Evolutionary conservation across 1,140 invertebrate species (phyloP).

Genomic region (Dendroctonus ponderosae): DNA sequence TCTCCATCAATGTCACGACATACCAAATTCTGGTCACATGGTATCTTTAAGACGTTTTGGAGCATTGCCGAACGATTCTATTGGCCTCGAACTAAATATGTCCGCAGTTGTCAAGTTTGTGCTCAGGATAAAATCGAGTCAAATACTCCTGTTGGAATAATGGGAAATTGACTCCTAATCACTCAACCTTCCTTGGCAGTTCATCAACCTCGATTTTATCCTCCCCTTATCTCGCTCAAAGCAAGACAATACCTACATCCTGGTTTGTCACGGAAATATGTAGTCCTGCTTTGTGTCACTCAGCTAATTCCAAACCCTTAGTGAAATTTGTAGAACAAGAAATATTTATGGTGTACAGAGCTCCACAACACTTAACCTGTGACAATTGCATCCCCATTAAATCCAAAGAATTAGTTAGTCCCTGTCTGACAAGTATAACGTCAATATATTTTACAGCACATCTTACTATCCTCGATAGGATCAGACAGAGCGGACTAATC

Average conservation of each 20-base stretch:
- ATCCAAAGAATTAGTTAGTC: slow-evolving; percentile 25
- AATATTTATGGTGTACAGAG: slow-evolving; percentile 21
- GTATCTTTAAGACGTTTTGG: slow-evolving; percentile 24
- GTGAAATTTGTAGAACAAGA: slow-evolving; percentile 12
- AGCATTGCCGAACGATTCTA: slow-evolving; percentile 35
- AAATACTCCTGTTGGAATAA: slow-evolving; percentile 37
- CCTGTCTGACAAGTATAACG: slow-evolving; percentile 22
- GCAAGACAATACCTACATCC: slow-evolving; percentile 41
- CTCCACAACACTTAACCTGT: slow-evolving; percentile 12
- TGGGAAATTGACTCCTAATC: slow-evolving; percentile 29
- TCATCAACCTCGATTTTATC: slow-evolving; percentile 42
- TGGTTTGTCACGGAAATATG: slow-evolving; percentile 48
- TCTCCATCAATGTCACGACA: slow-evolving; percentile 16
- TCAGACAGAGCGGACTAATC: slow-evolving; percentile 37
- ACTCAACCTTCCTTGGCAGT: slow-evolving; percentile 40
- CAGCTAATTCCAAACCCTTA: slow-evolving; percentile 8
- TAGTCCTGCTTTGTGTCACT: slow-evolving; percentile 3
- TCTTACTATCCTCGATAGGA: slow-evolving; percentile 38
- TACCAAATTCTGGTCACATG: slow-evolving; percentile 18
- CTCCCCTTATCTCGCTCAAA: slow-evolving; percentile 41
- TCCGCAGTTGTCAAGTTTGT: slow-evolving; percentile 41
- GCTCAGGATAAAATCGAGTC: slow-evolving; percentile 39
- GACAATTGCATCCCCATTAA: slow-evolving; percentile 29
- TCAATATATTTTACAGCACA: slow-evolving; percentile 26
- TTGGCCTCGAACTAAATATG: slow-evolving; percentile 41